Evolutionary conservation across 2,113 vertebrate species (phyloP).

Genomic region (Lophotis ruficrista): DNA sequence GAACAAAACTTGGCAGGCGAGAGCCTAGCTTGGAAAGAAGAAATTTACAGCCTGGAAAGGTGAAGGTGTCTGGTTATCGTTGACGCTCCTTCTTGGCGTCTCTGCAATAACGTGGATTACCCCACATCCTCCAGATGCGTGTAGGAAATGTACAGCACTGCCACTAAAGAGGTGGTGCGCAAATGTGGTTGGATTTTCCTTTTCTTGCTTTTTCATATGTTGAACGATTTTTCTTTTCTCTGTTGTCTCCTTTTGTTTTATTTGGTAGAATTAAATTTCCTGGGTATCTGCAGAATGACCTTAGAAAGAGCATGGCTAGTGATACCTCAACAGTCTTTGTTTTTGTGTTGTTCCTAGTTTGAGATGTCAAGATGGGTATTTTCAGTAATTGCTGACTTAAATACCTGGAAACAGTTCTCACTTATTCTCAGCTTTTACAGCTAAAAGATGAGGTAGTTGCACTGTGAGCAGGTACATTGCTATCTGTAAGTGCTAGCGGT

Average conservation of each 20-base stretch:
- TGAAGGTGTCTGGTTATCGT: not conserved
- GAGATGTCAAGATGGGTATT: not conserved
- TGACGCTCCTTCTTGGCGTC: not conserved
- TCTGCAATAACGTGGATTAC: not conserved
- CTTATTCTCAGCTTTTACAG: not conserved
- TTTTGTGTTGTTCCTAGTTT: not conserved
- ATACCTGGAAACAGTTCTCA: not conserved
- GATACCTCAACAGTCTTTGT: not conserved
- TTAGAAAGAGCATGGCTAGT: not conserved
- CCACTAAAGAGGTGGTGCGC: not conserved
- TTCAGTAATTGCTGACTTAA: not conserved
- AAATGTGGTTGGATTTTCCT: not conserved
- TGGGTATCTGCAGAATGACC: not conserved
- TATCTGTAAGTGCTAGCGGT: not conserved
- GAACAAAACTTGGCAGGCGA: not conserved
- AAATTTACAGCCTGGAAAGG: not conserved
- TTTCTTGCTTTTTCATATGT: not conserved
- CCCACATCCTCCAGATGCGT: not conserved
- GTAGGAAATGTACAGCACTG: not conserved
- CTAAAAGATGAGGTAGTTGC: not conserved
- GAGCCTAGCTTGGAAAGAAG: not conserved
- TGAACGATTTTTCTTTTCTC: not conserved
- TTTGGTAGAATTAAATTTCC: not conserved
- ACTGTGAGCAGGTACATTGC: not conserved
- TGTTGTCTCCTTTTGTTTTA: not conserved